Conservation (phyloP, 1,140 invertebrate species). For the Pogonomyrmex barbatus region DNA sequence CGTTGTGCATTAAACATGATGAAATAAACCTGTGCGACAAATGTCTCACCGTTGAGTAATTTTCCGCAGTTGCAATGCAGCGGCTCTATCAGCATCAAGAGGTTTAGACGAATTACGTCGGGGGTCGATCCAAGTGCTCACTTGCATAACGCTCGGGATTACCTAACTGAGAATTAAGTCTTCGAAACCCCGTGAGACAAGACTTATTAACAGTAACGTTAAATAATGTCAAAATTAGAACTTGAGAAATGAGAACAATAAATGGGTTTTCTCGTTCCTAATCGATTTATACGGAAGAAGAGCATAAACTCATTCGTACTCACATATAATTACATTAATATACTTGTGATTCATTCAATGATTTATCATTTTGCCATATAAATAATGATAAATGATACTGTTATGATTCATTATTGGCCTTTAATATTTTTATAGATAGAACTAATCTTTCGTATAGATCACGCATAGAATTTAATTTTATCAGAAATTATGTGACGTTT, state of each 20-base stretch:
- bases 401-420: slow-evolving; percentile 35
- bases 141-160: slow-evolving; percentile 50
- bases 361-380: slow-evolving; percentile 5
- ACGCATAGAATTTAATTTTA: slow-evolving; percentile 25
- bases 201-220: slow-evolving; percentile 46
- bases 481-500: not conserved
- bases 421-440: slow-evolving; percentile 16
- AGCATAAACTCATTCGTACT: not conserved
- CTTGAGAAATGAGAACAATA: not conserved
- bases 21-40: slow-evolving; percentile 58
- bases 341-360: not conserved
- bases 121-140: slow-evolving; percentile 31
- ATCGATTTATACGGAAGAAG: slow-evolving; percentile 18
- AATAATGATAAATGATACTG: not conserved
- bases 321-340: not conserved
- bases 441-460: not conserved
- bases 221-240: slow-evolving; percentile 32
- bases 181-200: slow-evolving; percentile 31
- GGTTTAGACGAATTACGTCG: slow-evolving; percentile 43
- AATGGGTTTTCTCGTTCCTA: not conserved
- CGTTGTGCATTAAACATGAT: slow-evolving; percentile 29
- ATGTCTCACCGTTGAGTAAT: slow-evolving; percentile 54
- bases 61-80: slow-evolving; percentile 28
- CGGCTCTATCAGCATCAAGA: slow-evolving; percentile 13
- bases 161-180: slow-evolving; percentile 55